Percentiles rank a stretch among this genome's conserved stretches.
Conservation (phyloP, 2,888 invertebrate species). For the Ichneumoninae sp. region DNA sequence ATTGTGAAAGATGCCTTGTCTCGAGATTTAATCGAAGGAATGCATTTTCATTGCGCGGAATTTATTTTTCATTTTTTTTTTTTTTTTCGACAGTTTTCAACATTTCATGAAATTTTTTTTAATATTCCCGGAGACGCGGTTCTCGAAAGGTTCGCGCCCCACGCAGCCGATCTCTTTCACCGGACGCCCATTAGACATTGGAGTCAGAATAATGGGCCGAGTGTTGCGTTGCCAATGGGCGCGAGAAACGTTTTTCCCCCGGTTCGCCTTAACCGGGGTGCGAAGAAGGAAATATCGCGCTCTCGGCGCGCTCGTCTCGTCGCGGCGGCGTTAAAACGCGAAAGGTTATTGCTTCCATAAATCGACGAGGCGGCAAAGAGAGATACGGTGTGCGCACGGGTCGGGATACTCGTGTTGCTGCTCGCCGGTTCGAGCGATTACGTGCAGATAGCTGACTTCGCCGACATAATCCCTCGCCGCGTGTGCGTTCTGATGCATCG, state of each 20-base stretch:
- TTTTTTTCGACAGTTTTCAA: neutral
- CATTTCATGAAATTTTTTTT: neutral
- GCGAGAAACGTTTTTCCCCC: slow-evolving; percentile 32
- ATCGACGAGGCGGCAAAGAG: slow-evolving; percentile 67
- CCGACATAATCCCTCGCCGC: slow-evolving; percentile 26
- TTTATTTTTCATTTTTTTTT: too few species aligned
- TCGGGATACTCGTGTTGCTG: slow-evolving; percentile 39
- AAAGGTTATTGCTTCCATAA: slow-evolving; percentile 76
- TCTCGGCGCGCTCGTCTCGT: slow-evolving; percentile 39
- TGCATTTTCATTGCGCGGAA: neutral
- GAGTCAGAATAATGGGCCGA: slow-evolving; percentile 7
- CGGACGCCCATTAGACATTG: slow-evolving; percentile 22
- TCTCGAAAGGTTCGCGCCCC: neutral
- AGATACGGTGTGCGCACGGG: slow-evolving; percentile 26
- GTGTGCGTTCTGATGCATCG: slow-evolving; percentile 21
- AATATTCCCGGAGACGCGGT: neutral
- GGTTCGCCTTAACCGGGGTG: slow-evolving; percentile 28
- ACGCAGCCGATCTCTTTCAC: neutral
- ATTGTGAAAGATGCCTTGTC: slow-evolving; percentile 11
- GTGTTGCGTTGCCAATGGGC: slow-evolving; percentile 8
- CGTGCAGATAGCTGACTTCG: slow-evolving; percentile 61
- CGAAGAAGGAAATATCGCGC: slow-evolving; percentile 54
- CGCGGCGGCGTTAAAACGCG: slow-evolving; percentile 69
- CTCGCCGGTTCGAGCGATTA: slow-evolving; percentile 51
- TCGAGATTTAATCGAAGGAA: neutral